A percentile compares a stretch with the other conserved stretches of the same genome.
These are phyloP conservation scores for Willisornis vidua DNA, from an alignment of 2,113 vertebrate species.

Conservation along the genomic window DNA sequence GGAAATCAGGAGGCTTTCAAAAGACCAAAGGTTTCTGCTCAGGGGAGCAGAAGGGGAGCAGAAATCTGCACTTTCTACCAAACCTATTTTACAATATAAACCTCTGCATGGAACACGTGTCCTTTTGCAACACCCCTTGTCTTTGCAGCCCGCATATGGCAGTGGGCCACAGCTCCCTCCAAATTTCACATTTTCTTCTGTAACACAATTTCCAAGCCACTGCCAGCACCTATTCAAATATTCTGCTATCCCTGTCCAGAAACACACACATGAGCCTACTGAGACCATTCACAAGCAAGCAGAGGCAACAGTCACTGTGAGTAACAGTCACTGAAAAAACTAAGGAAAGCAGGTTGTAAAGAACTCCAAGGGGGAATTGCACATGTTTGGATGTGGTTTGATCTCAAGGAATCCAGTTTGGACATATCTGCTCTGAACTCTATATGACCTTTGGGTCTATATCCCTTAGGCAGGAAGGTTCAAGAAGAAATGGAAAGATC, in stretches of 20 bases:
- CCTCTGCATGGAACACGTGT: fast-evolving
- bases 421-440: not conserved
- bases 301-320: not conserved
- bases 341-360: not conserved
- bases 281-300: not conserved
- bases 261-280: fast-evolving
- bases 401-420: not conserved
- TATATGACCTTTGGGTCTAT: not conserved
- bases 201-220: fast-evolving
- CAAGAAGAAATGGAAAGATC: not conserved
- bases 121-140: not conserved
- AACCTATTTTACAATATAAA: not conserved
- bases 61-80: constrained; percentile 1
- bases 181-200: not conserved
- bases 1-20: not conserved
- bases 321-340: not conserved
- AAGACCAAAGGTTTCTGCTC: constrained; percentile 22
- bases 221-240: not conserved
- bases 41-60: not conserved
- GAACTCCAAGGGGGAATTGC: not conserved
- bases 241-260: not conserved
- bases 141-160: not conserved
- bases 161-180: not conserved
- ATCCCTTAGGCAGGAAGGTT: not conserved
- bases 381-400: not conserved